These are phyloP conservation scores for Amphipyra tragopoginis DNA, from an alignment of 2,888 invertebrate genomes.

Conservation along the genomic window DNA sequence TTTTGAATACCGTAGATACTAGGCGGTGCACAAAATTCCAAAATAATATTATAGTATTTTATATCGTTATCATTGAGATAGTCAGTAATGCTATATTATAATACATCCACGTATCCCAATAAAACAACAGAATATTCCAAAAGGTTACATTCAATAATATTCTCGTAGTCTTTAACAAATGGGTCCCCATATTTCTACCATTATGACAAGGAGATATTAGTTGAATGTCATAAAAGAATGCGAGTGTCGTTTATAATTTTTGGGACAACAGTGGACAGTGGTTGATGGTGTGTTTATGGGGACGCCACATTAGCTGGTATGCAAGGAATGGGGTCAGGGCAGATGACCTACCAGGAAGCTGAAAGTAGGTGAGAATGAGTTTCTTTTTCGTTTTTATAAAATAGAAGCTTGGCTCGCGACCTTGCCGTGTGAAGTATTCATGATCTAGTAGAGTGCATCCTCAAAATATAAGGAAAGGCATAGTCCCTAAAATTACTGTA, in stretches of 20 bases:
- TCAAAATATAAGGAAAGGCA: too few relatives aligned
- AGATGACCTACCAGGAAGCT: constrained; percentile 32
- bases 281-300: constrained; percentile 29
- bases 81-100: too few relatives aligned
- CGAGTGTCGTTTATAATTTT: constrained; percentile 28
- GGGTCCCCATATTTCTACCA: neutral
- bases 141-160: neutral
- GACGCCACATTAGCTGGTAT: constrained; percentile 13
- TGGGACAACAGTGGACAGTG: constrained; percentile 28
- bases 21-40: too few relatives aligned
- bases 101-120: too few relatives aligned
- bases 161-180: constrained; percentile 15
- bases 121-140: neutral
- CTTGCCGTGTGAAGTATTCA: too few relatives aligned
- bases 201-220: constrained; percentile 49
- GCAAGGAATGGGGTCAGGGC: constrained; percentile 43
- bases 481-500: too few relatives aligned
- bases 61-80: too few relatives aligned
- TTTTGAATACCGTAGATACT: too few relatives aligned
- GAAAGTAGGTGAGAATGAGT: constrained; percentile 20
- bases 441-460: too few relatives aligned
- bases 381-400: neutral
- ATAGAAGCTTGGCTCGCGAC: too few relatives aligned
- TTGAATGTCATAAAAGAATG: constrained; percentile 33
- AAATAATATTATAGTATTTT: too few relatives aligned